Evolutionary conservation across 2,888 invertebrate species (phyloP), one percentile per base, ranked within the genome.

Genomic region (Megaustenia siamemsis): DNA sequence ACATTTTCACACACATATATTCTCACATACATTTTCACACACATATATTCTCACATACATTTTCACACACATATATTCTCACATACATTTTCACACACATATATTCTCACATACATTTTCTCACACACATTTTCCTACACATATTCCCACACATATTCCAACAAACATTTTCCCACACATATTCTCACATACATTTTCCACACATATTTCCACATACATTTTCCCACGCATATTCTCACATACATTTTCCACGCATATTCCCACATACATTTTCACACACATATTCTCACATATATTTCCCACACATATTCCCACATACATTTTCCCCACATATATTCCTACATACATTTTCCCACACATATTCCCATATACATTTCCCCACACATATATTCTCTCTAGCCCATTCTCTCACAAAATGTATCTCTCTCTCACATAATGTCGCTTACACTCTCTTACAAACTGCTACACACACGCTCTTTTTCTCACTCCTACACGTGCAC

Each of bases 401-500:
- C 6, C 49, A 49, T 15, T 10, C 49, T 49, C 49, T 49, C 49
- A 49, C 49, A 49, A 6, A 49, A 6, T 10, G 8, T 49, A 6
- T 49, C 49, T 10, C 49, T 10, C 49, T 10, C 49, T 10, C 49
- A 10, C 49, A 10, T 15, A 49, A 6, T 10, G 8, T 10, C 49
- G 15, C 49, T 49, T 15, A 10, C 49, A 49, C 49, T 10, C 49
- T 10, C 49, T 10, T 15, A 10, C 12, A 40, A 10, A 43, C 73
- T 18, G 18, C 12, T 24, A 35, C 73, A 21, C 21, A 21, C 73
- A 43, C 73, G 21, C 43, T 2, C 6, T 0, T 28, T 0, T 28
- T 18, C 75, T 15, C 75, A 53, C 75, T 10, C 75, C n/a, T 49
- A 32, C 75, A 53, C 75, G 8, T 49, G 45, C 32, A 12, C 75